Base-by-base conservation (phyloP, 2,888 invertebrate species). In the Vanessa cardui region DNA sequence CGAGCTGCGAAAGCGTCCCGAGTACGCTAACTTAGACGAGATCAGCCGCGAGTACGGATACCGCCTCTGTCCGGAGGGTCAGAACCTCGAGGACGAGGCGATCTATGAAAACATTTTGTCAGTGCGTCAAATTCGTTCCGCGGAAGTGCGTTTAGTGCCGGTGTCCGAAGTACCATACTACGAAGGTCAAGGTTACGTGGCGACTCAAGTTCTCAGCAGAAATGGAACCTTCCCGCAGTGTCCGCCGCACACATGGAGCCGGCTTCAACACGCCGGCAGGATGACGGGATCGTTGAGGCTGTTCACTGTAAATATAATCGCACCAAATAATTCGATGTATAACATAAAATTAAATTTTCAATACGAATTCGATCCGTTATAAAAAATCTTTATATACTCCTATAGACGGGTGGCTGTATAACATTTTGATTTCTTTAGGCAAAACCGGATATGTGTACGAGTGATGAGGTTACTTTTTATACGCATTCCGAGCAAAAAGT, bases 161-260 rank as follows among this genome's bases (percentile, higher is more conserved):
- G 88, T 92, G 78, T 90, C 90, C 46, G 93, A 93, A 79, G 92
- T 93, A 80, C 90, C 92, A 73, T 92, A 86, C 81, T 92, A 91
- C 77, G 91, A 91, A 79, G 88, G 89, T 64, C 91, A 92, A 82
- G 92, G 93, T 76, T 92, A 92, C 81, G 91, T 92, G 73, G 91
- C 91, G 62, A 91, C 92, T 74, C 91, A 91, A 78, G 88, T 92
- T 76, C 83, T 92, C 66, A 91, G 92, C 80, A 86, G 89, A 75
- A 93, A 92, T 74, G 93, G 93, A 61, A 93, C 93, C 70, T 93
- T 93, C 76, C 93, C 93, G 49, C 93, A 93, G 78, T 91, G 89
- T 70, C 88, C 93, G n/a, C 93, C 91, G 68, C 89, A 90, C 78
- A 90, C 92, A 50, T 92, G 92, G 92, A 89, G 91, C 71, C 85